Percentiles rank a stretch among this genome's conserved stretches.
These are phyloP conservation scores for Proctacanthus coquilletti DNA, from an alignment of 1,140 invertebrate species.

Conservation along the genomic window DNA sequence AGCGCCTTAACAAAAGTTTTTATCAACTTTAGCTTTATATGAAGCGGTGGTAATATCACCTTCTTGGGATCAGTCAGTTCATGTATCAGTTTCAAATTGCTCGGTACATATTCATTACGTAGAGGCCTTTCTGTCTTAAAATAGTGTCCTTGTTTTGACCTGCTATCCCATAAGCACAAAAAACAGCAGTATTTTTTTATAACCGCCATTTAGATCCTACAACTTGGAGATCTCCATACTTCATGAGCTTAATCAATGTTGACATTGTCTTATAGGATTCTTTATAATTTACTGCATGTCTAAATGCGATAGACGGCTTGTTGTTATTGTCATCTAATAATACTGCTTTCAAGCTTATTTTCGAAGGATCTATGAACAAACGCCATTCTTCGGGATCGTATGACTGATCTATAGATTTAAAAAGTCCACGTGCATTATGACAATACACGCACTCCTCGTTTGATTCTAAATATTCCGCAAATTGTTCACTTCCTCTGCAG, in stretches of 20 bases:
- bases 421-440: no score
- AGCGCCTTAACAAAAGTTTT: no score
- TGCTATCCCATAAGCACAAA: conserved; percentile 27
- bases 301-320: background rate
- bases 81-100: no score
- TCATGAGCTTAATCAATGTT: conserved; percentile 11
- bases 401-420: no score
- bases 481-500: no score
- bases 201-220: conserved; percentile 20
- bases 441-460: no score
- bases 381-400: conserved; percentile 10
- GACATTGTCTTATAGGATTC: conserved; percentile 7
- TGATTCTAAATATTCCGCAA: no score
- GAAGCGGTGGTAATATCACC: no score
- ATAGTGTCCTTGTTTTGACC: conserved; percentile 19
- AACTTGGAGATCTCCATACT: conserved; percentile 14
- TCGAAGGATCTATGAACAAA: conserved; percentile 11
- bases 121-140: conserved; percentile 15
- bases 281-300: background rate
- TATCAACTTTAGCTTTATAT: no score
- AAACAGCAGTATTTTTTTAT: conserved; percentile 27
- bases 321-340: conserved; percentile 7
- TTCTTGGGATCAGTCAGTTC: no score
- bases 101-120: no score
- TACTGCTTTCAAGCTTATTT: conserved; percentile 8